A percentile compares a stretch with the other conserved stretches of the same genome.
phyloP scores from a whole-genome alignment of 2,113 vertebrate species.

The Trematomus loennbergii region DNA sequence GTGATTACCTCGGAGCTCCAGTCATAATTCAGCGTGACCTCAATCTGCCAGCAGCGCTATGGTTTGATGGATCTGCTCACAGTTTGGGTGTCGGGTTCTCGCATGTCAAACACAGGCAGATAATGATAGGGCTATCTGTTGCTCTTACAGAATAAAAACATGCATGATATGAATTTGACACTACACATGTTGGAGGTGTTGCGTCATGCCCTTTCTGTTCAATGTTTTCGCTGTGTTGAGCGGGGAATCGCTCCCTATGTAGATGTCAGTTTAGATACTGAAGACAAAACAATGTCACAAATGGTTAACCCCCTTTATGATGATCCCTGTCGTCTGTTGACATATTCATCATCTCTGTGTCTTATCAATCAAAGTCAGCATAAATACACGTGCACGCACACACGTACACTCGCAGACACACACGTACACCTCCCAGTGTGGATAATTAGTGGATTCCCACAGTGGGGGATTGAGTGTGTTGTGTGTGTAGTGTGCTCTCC shows the following conservation, averaged over 20 bases:
- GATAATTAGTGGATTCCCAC: conserved; percentile 80
- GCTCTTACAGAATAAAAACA: conserved; percentile 62
- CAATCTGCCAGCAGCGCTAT: conserved; percentile 82
- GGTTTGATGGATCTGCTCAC: conserved; percentile 82
- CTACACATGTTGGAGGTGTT: not conserved
- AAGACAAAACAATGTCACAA: conserved; percentile 63
- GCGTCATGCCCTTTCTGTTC: conserved; percentile 18
- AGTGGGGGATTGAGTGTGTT: conserved; percentile 59
- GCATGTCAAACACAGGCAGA: conserved; percentile 79
- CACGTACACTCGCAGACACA: conserved; percentile 6
- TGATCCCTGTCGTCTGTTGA: conserved; percentile 43
- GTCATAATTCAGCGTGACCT: conserved; percentile 88
- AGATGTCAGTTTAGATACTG: conserved; percentile 23
- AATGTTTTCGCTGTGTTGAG: conserved; percentile 21
- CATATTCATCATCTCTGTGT: conserved; percentile 53
- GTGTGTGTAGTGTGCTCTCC: conserved; percentile 27
- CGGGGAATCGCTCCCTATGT: conserved; percentile 1
- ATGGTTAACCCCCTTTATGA: conserved; percentile 59
- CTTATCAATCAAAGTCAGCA: conserved; percentile 71
- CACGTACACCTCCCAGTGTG: conserved; percentile 62
- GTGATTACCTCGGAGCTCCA: conserved; percentile 83
- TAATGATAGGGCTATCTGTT: conserved; percentile 76
- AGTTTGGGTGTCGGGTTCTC: conserved; percentile 73
- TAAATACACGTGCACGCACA: conserved; percentile 4
- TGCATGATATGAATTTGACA: conserved; percentile 40